These are phyloP conservation scores for Diachasma alloeum DNA, from an alignment of 1,140 invertebrate species.

Conservation along the genomic window DNA sequence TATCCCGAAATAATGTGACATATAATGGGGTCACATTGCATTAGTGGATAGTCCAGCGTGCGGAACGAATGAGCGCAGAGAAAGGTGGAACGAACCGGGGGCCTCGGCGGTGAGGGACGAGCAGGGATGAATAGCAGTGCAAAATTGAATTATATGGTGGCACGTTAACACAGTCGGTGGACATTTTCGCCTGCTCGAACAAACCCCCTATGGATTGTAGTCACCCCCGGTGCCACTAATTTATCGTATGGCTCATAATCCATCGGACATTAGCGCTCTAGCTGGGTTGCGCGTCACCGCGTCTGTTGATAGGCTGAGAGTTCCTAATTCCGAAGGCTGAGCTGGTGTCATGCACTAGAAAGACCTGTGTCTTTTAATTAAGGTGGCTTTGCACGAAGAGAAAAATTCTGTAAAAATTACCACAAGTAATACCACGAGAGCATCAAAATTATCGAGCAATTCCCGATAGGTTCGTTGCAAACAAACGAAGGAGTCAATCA, in stretches of 20 bases:
- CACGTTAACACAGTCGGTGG: slow-evolving; percentile 27
- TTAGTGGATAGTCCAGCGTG: neutral
- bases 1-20: neutral
- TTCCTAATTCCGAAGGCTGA: too few relatives aligned
- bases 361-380: too few relatives aligned
- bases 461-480: too few relatives aligned
- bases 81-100: neutral
- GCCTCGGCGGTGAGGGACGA: neutral
- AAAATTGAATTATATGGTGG: slow-evolving; percentile 33
- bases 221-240: slow-evolving; percentile 18
- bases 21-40: neutral
- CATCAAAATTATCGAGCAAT: too few relatives aligned
- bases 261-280: slow-evolving; percentile 19
- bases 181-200: slow-evolving; percentile 31
- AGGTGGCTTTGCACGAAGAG: too few relatives aligned
- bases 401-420: too few relatives aligned
- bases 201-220: neutral
- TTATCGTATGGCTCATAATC: slow-evolving; percentile 28
- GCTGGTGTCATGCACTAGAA: too few relatives aligned
- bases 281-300: neutral
- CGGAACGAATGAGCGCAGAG: slow-evolving; percentile 11
- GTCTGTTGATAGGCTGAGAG: neutral
- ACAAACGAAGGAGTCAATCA: too few relatives aligned
- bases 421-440: too few relatives aligned
- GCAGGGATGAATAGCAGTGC: slow-evolving; percentile 18